Evolutionary conservation across 2,888 invertebrate species (phyloP).

Genomic region (Tipula confusa): DNA sequence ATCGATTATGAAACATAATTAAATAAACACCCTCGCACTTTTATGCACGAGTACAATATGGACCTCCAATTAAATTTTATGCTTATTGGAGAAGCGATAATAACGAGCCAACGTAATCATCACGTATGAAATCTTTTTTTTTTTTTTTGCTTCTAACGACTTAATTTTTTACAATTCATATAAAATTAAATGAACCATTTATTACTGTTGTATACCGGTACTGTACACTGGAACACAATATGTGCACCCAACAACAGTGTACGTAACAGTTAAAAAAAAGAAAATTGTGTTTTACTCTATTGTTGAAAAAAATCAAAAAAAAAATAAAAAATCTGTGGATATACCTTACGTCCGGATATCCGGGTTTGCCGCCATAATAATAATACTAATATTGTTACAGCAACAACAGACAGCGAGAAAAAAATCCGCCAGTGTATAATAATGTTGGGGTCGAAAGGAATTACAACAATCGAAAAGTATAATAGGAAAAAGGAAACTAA

Average conservation of each 20-base stretch:
- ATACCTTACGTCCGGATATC: slow-evolving; percentile 1
- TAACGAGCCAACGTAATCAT: slow-evolving; percentile 5
- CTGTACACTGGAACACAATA: neutral
- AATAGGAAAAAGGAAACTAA: slow-evolving; percentile 12
- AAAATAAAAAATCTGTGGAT: neutral
- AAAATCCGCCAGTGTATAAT: neutral
- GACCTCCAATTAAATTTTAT: neutral
- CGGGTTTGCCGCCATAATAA: slow-evolving; percentile 3
- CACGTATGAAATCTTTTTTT: neutral
- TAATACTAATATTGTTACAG: neutral
- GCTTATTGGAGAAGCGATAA: neutral
- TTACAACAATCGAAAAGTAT: slow-evolving; percentile 12
- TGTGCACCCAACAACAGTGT: neutral
- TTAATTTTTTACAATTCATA: slow-evolving; percentile 13
- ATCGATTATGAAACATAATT: neutral
- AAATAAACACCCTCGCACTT: neutral
- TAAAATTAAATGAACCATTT: slow-evolving; percentile 25
- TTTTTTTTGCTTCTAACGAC: neutral
- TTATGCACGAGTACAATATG: neutral
- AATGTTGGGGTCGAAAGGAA: slow-evolving; percentile 12
- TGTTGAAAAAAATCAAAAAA: neutral
- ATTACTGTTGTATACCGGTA: neutral
- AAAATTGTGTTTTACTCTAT: neutral
- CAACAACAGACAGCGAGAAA: neutral
- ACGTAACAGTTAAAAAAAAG: neutral